phyloP scores from a whole-genome alignment of 1,140 invertebrate species.

The Drosophila malerkotliana region DNA sequence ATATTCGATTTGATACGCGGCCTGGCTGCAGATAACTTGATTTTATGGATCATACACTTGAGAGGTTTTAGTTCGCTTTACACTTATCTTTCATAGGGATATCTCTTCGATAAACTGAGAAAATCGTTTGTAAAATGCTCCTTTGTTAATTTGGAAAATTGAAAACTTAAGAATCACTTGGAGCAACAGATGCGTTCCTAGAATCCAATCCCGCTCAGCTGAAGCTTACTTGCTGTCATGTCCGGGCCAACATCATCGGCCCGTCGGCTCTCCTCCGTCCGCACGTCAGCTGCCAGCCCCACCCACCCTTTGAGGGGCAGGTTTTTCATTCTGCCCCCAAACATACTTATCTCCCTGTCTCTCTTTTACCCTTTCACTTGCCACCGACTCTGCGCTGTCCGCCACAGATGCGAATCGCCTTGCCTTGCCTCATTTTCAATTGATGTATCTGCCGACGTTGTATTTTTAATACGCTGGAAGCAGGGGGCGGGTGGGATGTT shows the following conservation, averaged over 20 bases:
- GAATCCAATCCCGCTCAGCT: conserved; percentile 27
- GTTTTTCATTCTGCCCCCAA: not conserved
- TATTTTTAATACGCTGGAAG: conserved; percentile 48
- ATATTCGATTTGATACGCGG: not conserved
- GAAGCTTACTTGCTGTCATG: conserved; percentile 33
- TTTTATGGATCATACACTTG: too few species aligned
- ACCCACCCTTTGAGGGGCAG: conserved; percentile 7
- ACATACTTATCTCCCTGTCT: conserved; percentile 3
- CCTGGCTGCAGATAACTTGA: too few species aligned
- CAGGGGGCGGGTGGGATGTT: not conserved
- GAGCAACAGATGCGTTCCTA: conserved; percentile 37
- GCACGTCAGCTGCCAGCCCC: not conserved
- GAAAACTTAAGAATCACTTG: conserved; percentile 34
- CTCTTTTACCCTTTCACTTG: not conserved
- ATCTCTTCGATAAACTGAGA: too few species aligned
- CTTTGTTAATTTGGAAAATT: conserved; percentile 38
- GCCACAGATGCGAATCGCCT: conserved; percentile 37
- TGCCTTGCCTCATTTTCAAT: conserved; percentile 67
- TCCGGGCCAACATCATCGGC: conserved; percentile 33
- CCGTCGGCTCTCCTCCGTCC: not conserved
- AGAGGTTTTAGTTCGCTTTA: too few species aligned
- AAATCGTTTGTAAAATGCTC: not conserved
- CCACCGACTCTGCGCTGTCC: conserved; percentile 24
- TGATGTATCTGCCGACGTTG: conserved; percentile 58
- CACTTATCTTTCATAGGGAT: too few species aligned